Conservation (phyloP, 2,888 invertebrate species). For the Andrena praecox region DNA sequence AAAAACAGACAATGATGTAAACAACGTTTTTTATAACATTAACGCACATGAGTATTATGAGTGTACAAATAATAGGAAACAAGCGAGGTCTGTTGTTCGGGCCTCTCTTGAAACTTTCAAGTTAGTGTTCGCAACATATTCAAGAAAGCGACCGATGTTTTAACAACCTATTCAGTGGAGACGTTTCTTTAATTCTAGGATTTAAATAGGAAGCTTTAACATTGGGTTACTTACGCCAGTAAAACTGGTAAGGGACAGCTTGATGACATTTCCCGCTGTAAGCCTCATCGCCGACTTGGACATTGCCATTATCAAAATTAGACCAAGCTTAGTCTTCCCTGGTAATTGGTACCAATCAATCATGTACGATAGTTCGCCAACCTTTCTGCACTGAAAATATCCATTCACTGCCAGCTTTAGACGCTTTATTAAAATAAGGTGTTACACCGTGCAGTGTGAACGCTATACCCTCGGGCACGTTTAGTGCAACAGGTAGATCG, state of each 20-base stretch:
- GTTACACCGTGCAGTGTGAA: not conserved
- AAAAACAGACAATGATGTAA: not conserved
- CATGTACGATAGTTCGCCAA: constrained; percentile 70
- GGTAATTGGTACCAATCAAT: constrained; percentile 71
- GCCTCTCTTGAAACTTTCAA: not conserved
- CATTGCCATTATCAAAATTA: constrained; percentile 61
- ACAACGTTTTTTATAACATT: not conserved
- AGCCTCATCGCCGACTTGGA: constrained; percentile 61
- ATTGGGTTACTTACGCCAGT: constrained; percentile 50
- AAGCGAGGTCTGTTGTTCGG: not conserved
- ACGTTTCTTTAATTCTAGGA: not conserved
- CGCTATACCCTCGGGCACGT: no score
- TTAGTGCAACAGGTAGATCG: not conserved
- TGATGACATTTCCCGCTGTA: constrained; percentile 76
- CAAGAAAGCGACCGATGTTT: constrained; percentile 35
- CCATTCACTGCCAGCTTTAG: no score
- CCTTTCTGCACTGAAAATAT: constrained; percentile 59
- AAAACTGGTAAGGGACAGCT: constrained; percentile 74
- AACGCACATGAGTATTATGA: not conserved
- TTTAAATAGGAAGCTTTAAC: not conserved
- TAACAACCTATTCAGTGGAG: constrained; percentile 21
- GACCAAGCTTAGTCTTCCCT: constrained; percentile 46
- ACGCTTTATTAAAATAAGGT: not conserved
- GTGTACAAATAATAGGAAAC: no score
- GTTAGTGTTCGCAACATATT: constrained; percentile 36